phyloP scores from a whole-genome alignment of 1,140 invertebrate genomes.

The Pseudomyrmex pallidus region DNA sequence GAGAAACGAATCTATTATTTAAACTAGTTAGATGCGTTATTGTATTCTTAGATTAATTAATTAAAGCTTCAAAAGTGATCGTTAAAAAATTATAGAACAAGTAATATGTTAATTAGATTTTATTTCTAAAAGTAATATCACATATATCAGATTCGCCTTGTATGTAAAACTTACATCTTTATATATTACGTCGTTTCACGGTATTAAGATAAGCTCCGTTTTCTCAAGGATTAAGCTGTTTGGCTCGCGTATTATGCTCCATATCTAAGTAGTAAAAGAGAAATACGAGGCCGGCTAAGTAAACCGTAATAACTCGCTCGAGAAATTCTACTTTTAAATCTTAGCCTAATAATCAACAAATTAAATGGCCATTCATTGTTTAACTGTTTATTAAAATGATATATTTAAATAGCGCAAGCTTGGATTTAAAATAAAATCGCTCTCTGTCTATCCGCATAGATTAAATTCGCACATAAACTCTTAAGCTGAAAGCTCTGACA shows the following conservation, averaged over 20 bases:
- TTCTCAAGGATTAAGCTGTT: constrained; percentile 60
- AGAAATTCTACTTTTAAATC: constrained; percentile 9
- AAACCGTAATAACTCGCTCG: background rate
- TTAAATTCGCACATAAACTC: background rate
- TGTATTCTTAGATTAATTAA: constrained; percentile 10
- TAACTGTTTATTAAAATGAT: constrained; percentile 6
- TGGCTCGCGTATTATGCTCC: constrained; percentile 23
- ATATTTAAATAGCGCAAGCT: background rate
- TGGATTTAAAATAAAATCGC: background rate
- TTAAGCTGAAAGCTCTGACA: background rate
- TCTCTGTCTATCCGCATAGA: background rate
- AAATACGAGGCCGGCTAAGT: constrained; percentile 18
- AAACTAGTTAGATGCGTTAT: constrained; percentile 2
- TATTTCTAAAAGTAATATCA: constrained; percentile 8
- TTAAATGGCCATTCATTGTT: constrained; percentile 11
- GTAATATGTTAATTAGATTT: constrained; percentile 1
- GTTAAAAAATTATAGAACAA: no score
- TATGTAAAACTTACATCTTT: background rate
- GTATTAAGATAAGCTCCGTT: constrained; percentile 63
- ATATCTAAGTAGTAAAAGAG: constrained; percentile 24
- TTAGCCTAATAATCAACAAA: background rate
- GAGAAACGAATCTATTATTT: constrained; percentile 27
- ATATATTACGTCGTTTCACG: constrained; percentile 24
- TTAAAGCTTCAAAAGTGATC: background rate
- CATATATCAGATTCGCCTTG: background rate